Evolutionary conservation across 2,113 vertebrate species (phyloP), one percentile per base, ranked within the genome.

Genomic region (Phycodurus eques): DNA sequence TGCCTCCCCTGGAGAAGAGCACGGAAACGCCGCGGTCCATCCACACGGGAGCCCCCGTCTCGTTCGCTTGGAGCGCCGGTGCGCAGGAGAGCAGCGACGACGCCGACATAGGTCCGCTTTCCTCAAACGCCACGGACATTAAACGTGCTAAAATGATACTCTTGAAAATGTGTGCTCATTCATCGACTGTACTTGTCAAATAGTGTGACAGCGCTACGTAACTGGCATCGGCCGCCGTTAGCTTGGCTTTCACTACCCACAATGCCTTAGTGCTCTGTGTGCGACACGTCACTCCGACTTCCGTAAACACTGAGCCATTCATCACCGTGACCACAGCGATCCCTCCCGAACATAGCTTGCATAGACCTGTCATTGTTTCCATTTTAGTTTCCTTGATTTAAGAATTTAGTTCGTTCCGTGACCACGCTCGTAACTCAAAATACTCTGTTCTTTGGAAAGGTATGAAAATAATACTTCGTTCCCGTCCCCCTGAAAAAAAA

Each of bases 211-310:
- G 13, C 65, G 44, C 74, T 81, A 76, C 85, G 75, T 70, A 56
- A 75, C 54, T 70, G 74, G 74, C 85, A 85, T 78, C 82, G 53
- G 70, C 86, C 73, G 84, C 82, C 84, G 88, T 82, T 87, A 80
- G 90, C 86, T 71, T 76, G 83, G 68, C 85, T 89, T 27, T 85
- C 76, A 76, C 57, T 91, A 90, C 92, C 93, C 92, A 94, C 87
- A 93, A 94, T 92, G 88, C 92, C 80, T 73, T 70, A 76, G 83
- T 79, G 82, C 75, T 84, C 84, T 87, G 7, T 22, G 14, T 44
- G 76, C 93, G 91, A 92, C 92, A 94, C 94, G 94, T 95, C 94
- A 93, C 80, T 83, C 12, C 70, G 78, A 93, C 92, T 94, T 95
- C 94, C 94, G 95, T 94, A 91, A 92, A 92, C 90, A 89, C 73